Conservation (phyloP, 2,888 invertebrate genomes). For the Pinctada fucata region DNA sequence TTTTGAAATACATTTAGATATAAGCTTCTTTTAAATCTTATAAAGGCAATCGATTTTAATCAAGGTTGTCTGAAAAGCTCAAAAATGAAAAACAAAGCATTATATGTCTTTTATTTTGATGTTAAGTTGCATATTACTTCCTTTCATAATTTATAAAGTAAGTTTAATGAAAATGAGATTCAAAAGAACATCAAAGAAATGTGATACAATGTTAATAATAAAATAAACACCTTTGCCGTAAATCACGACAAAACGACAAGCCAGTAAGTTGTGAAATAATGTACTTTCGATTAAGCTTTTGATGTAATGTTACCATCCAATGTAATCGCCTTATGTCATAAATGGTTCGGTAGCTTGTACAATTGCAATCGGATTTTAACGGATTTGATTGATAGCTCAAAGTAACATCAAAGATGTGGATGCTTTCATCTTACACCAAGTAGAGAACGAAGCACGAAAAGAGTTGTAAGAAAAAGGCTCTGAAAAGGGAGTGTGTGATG, state of each 20-base stretch:
- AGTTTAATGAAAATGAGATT: not conserved
- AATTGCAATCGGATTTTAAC: not conserved
- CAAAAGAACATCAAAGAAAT: not conserved
- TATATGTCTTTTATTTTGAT: constrained; percentile 6
- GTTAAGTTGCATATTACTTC: not conserved
- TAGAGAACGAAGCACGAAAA: not conserved
- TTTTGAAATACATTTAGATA: not conserved
- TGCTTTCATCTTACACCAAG: not conserved
- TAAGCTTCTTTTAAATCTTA: not conserved
- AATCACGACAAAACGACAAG: not conserved
- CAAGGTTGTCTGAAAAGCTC: not conserved
- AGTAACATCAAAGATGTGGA: not conserved
- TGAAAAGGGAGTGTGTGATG: too few species aligned
- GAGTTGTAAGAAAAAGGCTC: too few species aligned
- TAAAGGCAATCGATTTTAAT: not conserved
- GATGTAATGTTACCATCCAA: not conserved
- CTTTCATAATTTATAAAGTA: not conserved
- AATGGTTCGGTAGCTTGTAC: not conserved
- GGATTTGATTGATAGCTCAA: not conserved
- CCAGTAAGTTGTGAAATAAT: not conserved
- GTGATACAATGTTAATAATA: not conserved
- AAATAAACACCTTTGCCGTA: not conserved
- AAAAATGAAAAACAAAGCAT: not conserved
- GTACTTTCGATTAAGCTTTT: not conserved
- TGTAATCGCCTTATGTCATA: not conserved